Conservation (phyloP, 2,113 vertebrate genomes). For the Rhizomys pruinosus region DNA sequence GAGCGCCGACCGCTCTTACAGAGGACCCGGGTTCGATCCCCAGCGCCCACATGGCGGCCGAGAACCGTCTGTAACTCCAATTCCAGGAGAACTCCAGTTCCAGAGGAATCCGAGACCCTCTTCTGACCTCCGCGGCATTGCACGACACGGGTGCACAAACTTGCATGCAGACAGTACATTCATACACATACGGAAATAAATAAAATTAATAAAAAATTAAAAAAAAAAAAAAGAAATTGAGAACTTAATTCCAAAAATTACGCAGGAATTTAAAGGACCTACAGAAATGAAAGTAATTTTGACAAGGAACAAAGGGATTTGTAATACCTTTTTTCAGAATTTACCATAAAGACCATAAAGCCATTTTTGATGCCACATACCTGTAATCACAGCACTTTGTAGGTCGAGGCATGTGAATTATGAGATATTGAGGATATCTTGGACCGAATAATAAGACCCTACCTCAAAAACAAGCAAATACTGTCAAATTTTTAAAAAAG, state of each 20-base stretch:
- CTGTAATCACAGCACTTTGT: background rate
- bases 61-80: no score
- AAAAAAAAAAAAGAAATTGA: no score
- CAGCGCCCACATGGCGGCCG: no score
- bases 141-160: no score
- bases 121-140: no score
- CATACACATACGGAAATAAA: no score
- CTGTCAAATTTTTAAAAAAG: background rate
- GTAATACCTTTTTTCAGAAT: background rate
- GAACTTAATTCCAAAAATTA: slow-evolving; percentile 20
- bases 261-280: slow-evolving; percentile 23
- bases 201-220: no score
- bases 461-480: background rate
- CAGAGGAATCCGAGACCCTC: no score
- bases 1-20: no score
- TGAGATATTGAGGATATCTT: background rate
- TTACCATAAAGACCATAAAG: background rate
- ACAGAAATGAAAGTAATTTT: slow-evolving; percentile 46
- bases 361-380: background rate
- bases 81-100: no score
- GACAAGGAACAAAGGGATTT: slow-evolving; percentile 10
- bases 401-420: background rate
- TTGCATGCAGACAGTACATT: no score
- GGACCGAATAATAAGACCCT: background rate
- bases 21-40: no score